Percentiles rank a stretch among this genome's conserved stretches.
phyloP scores from a whole-genome alignment of 2,113 vertebrate genomes.

The Dicerorhinus sumatrensis region DNA sequence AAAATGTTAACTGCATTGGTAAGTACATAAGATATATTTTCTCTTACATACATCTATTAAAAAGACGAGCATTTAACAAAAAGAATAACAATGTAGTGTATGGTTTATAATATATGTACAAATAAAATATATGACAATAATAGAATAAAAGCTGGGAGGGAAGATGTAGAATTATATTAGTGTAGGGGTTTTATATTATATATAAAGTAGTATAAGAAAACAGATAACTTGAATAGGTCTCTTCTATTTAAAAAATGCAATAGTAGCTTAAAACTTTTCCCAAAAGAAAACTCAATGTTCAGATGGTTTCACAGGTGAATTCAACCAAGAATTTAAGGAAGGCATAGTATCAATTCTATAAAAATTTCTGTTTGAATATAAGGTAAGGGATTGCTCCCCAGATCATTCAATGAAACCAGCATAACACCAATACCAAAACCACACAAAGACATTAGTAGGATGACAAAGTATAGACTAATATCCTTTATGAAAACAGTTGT shows the following conservation, averaged over 20 bases:
- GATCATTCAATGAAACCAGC: neutral
- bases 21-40: neutral
- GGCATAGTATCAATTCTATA: neutral
- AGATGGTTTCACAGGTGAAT: neutral
- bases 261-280: neutral
- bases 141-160: neutral
- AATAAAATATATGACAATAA: neutral
- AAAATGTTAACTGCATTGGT: neutral
- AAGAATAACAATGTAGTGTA: neutral
- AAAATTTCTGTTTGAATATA: neutral
- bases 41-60: neutral
- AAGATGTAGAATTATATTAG: neutral
- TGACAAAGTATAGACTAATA: neutral
- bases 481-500: neutral
- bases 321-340: neutral
- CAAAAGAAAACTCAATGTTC: neutral
- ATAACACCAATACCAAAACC: neutral
- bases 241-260: neutral
- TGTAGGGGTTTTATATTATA: neutral
- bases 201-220: neutral
- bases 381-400: neutral
- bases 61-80: neutral
- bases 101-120: neutral
- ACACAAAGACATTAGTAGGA: neutral
- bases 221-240: neutral